Base-by-base conservation (phyloP, 2,113 vertebrate species). In the Sapajus apella region DNA sequence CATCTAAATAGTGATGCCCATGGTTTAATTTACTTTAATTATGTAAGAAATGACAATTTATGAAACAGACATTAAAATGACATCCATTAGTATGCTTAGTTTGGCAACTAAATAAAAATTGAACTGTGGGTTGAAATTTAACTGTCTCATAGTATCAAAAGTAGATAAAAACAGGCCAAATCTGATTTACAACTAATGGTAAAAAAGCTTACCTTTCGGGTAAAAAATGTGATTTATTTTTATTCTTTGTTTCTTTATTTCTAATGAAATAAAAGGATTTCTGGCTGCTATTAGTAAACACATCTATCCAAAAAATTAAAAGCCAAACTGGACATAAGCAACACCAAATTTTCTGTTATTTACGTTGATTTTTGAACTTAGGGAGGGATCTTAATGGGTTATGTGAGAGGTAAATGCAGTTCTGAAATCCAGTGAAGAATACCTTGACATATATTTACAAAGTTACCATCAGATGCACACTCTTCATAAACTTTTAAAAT, bases 1-100 rank as follows among this genome's bases (percentile, higher is more conserved):
- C 95, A 96, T 96, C 90, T 92, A 94, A 90, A 61, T 92, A 97
- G 72, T 92, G 92, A 92, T 64, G 40, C 52, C 47, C 92, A 83
- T 94, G 92, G 58, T 35, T 97, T 96, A 94, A 96, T 97, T 97
- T 96, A 94, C 79, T 97, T 98, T 97, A 97, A 97, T 97, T 97
- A 96, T 94, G 84, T 90, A 73, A 97, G 87, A 96, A 97, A 97
- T 23, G 12, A 56, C 81, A 85, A 96, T 91, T 97, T 87, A 82
- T 95, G 94, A 97, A 92, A 81, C 80, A 95, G 73, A 93, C 27
- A 94, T 97, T 96, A 75, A 90, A 90, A 94, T 88, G 72, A 90
- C 84, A 95, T 87, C 50, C 90, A 85, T 47, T 85, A 92, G n/a
- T 76, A 5, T 58, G 17, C 91, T 97, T 94, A 73, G 25, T 77